Percentiles rank a stretch among this genome's conserved stretches.
phyloP scores from a whole-genome alignment of 2,113 vertebrate species.

The Nematolebias whitei region DNA sequence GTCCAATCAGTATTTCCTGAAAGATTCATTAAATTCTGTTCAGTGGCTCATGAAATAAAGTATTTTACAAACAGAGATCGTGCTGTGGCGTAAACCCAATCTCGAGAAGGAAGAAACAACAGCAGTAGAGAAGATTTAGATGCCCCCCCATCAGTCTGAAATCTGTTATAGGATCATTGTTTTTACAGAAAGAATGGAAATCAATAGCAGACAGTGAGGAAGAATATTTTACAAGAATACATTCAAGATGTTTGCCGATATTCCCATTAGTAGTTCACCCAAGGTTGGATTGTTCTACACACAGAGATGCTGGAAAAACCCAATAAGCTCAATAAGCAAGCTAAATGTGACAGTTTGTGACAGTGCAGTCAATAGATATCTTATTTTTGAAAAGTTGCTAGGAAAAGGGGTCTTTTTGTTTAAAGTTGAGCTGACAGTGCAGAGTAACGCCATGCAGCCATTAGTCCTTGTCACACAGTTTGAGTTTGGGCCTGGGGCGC shows the following conservation, averaged over 20 bases:
- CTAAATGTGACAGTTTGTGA: not conserved
- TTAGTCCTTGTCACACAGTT: not conserved
- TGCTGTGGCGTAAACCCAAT: too few species aligned
- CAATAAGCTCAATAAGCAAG: not conserved
- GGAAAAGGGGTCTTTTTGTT: not conserved
- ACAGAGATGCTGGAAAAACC: too few species aligned
- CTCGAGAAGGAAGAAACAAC: not conserved
- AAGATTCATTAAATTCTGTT: too few species aligned
- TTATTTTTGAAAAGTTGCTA: not conserved
- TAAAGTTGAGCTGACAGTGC: not conserved
- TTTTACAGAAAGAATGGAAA: not conserved
- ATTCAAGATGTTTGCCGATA: not conserved
- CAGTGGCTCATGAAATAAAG: too few species aligned
- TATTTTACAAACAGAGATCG: too few species aligned
- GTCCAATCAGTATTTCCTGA: too few species aligned
- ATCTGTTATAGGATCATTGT: not conserved
- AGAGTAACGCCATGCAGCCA: too few species aligned
- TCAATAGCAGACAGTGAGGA: not conserved
- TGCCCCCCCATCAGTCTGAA: not conserved
- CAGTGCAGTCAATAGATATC: not conserved
- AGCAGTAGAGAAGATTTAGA: not conserved
- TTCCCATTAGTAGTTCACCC: not conserved
- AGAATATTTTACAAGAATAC: not conserved
- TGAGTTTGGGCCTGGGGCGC: not conserved
- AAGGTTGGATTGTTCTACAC: not conserved